Percentiles rank a stretch among this genome's conserved stretches.
These are phyloP conservation scores for Atherix ibis DNA, from an alignment of 2,888 invertebrate genomes.

Conservation along the genomic window DNA sequence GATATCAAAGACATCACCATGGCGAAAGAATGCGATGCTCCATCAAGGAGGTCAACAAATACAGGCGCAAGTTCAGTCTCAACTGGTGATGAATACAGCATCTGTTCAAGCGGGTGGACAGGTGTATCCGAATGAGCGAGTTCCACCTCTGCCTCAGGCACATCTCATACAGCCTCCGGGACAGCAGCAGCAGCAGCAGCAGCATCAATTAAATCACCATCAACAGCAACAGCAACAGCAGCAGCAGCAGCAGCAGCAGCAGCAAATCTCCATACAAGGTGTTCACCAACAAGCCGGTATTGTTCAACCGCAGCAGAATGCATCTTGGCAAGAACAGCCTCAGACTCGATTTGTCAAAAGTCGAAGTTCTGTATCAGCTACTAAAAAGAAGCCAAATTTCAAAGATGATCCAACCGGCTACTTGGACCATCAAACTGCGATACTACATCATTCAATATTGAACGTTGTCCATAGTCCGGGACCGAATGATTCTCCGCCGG, in stretches of 20 bases:
- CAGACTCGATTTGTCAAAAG: conserved; percentile 7
- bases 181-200: conserved; percentile 3
- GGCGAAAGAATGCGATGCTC: conserved; percentile 15
- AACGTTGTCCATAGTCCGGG: conserved; percentile 32
- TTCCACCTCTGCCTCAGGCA: conserved; percentile 17
- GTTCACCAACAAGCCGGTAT: too few relatives aligned
- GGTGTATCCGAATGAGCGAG: conserved; percentile 14
- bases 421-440: conserved; percentile 75
- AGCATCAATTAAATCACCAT: background rate
- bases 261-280: too few relatives aligned
- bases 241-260: too few relatives aligned
- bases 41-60: conserved; percentile 5
- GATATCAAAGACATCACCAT: conserved; percentile 17
- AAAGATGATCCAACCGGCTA: conserved; percentile 86
- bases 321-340: conserved; percentile 12
- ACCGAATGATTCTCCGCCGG: conserved; percentile 6
- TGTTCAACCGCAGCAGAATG: conserved; percentile 4
- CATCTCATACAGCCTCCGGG: conserved; percentile 12
- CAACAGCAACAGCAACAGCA: conserved; percentile 6
- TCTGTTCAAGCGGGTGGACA: background rate
- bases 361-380: conserved; percentile 3
- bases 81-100: background rate
- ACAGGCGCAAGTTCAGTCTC: conserved; percentile 1
- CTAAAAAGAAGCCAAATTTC: conserved; percentile 51
- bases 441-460: conserved; percentile 69